Conservation (phyloP, 2,888 invertebrate genomes). For the Cerastis leucographa region DNA sequence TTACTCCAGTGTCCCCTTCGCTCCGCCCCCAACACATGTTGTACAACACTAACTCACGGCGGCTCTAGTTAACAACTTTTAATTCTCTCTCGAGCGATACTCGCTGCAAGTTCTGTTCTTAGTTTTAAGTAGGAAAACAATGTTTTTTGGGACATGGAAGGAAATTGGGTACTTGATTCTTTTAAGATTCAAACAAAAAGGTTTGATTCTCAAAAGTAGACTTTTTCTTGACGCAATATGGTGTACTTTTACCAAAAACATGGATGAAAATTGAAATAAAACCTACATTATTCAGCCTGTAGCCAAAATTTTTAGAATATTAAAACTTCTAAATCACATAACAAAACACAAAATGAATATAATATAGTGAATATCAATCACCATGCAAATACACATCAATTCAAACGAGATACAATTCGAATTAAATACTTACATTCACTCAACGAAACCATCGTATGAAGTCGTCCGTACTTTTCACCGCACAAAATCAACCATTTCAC, state of each 20-base stretch:
- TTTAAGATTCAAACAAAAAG: neutral
- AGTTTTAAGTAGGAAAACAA: conserved; percentile 34
- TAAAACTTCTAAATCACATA: neutral
- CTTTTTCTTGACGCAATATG: neutral
- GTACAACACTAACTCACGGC: conserved; percentile 66
- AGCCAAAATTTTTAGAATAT: neutral
- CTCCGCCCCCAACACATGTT: conserved; percentile 41
- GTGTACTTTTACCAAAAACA: neutral
- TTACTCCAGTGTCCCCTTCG: conserved; percentile 44
- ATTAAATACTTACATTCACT: conserved; percentile 9
- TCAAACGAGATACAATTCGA: conserved; percentile 25
- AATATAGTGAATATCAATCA: conserved; percentile 15
- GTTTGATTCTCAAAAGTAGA: neutral
- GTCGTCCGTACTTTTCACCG: conserved; percentile 33
- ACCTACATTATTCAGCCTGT: neutral
- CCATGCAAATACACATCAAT: conserved; percentile 21
- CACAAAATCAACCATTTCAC: conserved; percentile 31
- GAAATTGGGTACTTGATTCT: neutral
- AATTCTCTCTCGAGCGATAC: no score
- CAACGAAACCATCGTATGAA: conserved; percentile 23
- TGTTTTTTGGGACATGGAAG: neutral
- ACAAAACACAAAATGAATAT: neutral
- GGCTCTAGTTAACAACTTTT: conserved; percentile 74
- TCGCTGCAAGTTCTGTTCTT: no score
- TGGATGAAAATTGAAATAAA: neutral